Conservation (phyloP, 1,140 invertebrate species). For the Drosophila mojavensis region DNA sequence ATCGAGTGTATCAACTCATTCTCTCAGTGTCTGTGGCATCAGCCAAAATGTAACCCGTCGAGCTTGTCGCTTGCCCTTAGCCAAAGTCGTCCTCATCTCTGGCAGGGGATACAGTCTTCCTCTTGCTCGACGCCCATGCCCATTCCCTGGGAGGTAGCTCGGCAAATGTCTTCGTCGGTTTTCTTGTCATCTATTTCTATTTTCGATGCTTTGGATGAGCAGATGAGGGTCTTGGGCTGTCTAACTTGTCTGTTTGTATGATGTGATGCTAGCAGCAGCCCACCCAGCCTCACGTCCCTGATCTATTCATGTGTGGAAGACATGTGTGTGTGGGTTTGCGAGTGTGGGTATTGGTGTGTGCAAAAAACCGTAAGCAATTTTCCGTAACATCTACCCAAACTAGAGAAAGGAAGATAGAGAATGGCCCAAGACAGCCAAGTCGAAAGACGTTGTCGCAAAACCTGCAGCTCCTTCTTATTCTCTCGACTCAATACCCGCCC, state of each 20-base stretch:
- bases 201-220: constrained; percentile 75
- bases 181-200: constrained; percentile 82
- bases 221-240: constrained; percentile 80
- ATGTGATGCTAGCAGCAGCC: constrained; percentile 55
- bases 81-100: constrained; percentile 68
- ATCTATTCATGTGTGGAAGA: constrained; percentile 71
- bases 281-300: constrained; percentile 12
- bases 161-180: constrained; percentile 72
- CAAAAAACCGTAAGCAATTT: constrained; percentile 83
- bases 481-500: constrained; percentile 18
- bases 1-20: constrained; percentile 17
- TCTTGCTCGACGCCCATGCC: constrained; percentile 12
- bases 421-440: constrained; percentile 56
- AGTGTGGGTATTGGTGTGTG: constrained; percentile 52
- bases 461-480: constrained; percentile 45
- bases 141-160: constrained; percentile 28
- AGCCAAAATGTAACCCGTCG: constrained; percentile 59
- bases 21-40: constrained; percentile 51
- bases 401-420: constrained; percentile 4
- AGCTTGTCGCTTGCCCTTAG: constrained; percentile 72
- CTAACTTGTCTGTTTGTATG: constrained; percentile 82
- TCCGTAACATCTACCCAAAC: constrained; percentile 76
- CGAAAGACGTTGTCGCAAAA: constrained; percentile 64
- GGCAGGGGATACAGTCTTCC: not conserved
- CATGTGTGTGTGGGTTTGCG: constrained; percentile 30